Evolutionary conservation across 2,113 vertebrate species (phyloP).

Genomic region (Leptocoma aspasia): DNA sequence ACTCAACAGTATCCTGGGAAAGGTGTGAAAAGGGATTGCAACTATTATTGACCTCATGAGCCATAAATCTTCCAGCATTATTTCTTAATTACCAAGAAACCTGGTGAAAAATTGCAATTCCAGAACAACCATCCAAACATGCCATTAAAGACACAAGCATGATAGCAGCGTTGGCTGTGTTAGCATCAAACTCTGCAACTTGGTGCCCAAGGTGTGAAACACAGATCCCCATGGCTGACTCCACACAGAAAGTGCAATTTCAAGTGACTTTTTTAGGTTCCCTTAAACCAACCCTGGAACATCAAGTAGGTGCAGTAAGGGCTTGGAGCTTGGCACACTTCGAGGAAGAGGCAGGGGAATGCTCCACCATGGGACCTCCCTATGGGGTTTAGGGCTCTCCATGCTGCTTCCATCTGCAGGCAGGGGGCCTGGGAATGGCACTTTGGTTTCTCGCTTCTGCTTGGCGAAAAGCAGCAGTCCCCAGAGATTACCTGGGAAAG

Average conservation of each 20-base stretch:
- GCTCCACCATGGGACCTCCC: accelerated
- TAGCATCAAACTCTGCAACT: neutral
- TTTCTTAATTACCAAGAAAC: neutral
- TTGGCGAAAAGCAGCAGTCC: neutral
- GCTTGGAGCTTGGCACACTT: neutral
- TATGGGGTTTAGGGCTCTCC: neutral
- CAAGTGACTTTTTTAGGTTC: neutral
- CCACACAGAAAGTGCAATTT: neutral
- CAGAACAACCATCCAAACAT: neutral
- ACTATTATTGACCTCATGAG: neutral
- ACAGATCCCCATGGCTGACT: neutral
- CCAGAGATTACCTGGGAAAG: neutral
- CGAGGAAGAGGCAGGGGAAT: neutral
- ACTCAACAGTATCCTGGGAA: neutral
- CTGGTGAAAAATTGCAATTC: neutral
- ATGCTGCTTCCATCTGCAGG: neutral
- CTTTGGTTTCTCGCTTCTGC: neutral
- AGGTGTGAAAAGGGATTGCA: neutral
- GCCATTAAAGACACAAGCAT: neutral
- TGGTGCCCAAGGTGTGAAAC: neutral
- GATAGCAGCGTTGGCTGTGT: accelerated
- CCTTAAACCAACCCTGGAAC: neutral
- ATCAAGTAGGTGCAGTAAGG: accelerated
- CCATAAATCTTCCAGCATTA: neutral
- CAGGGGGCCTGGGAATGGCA: neutral